These are phyloP conservation scores for Melieria picta DNA, from an alignment of 2,888 invertebrate species.

Conservation along the genomic window DNA sequence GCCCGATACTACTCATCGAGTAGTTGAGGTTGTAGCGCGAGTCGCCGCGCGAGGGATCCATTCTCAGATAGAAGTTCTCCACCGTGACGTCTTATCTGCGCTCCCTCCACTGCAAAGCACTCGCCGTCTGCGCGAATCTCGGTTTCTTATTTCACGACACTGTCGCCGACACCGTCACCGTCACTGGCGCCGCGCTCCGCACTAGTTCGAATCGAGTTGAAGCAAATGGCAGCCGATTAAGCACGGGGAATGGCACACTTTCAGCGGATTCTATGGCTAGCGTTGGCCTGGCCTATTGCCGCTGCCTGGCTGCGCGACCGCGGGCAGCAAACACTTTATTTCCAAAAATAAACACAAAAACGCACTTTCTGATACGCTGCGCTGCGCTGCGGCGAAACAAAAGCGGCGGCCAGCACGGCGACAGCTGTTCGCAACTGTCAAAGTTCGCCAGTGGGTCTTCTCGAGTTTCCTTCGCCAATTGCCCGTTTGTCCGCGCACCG, in stretches of 20 bases:
- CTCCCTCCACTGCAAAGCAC: not conserved
- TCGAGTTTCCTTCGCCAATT: not conserved
- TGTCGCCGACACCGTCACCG: conserved; percentile 2
- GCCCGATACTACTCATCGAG: conserved; percentile 81
- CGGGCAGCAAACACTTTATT: conserved; percentile 33
- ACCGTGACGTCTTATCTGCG: conserved; percentile 51
- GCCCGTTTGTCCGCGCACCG: not conserved
- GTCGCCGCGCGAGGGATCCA: conserved; percentile 92
- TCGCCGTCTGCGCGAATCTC: too few species aligned
- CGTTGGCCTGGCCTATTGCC: too few species aligned
- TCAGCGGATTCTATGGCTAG: not conserved
- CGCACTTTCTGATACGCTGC: conserved; percentile 40
- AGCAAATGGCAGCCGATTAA: conserved; percentile 7
- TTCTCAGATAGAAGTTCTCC: conserved; percentile 67
- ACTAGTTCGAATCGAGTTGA: conserved; percentile 12
- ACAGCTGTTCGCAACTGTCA: conserved; percentile 41
- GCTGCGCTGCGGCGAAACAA: not conserved
- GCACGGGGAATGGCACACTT: not conserved
- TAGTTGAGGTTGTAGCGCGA: conserved; percentile 90
- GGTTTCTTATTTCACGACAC: too few species aligned
- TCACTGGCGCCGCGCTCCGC: not conserved
- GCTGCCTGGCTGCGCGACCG: too few species aligned
- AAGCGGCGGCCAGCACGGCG: not conserved
- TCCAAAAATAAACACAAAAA: conserved; percentile 53
- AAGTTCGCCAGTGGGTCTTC: conserved; percentile 25